A percentile compares a stretch with the other conserved stretches of the same genome.
Conservation (phyloP, 1,140 invertebrate genomes). For the Phocides pigmalion region DNA sequence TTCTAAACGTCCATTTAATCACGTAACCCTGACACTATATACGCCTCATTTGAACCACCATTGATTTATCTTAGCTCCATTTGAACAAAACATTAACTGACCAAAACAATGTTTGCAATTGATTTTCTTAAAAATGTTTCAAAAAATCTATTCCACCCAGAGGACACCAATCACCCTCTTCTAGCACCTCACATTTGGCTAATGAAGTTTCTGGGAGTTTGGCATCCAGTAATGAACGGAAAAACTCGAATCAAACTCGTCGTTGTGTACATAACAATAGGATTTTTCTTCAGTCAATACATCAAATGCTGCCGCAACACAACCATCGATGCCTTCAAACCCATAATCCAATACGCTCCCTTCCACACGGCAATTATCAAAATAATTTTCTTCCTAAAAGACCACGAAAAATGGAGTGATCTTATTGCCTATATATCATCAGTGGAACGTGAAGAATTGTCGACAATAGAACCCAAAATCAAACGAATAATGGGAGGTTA, state of each 20-base stretch:
- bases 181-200: slow-evolving; percentile 52
- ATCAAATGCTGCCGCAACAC: slow-evolving; percentile 49
- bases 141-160: slow-evolving; percentile 37
- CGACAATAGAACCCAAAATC: slow-evolving; percentile 31
- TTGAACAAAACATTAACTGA: not conserved
- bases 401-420: slow-evolving; percentile 48
- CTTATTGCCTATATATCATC: slow-evolving; percentile 49
- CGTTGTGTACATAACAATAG: slow-evolving; percentile 45
- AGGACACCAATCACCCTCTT: slow-evolving; percentile 48
- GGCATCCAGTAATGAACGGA: slow-evolving; percentile 43
- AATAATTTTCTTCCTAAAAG: slow-evolving; percentile 48
- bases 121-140: slow-evolving; percentile 2
- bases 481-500: slow-evolving; percentile 41
- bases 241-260: slow-evolving; percentile 42
- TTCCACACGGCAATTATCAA: slow-evolving; percentile 58
- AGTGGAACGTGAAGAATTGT: slow-evolving; percentile 44
- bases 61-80: not conserved
- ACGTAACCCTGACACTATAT: slow-evolving; percentile 2
- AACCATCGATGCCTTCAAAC: slow-evolving; percentile 38
- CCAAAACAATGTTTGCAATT: slow-evolving; percentile 1
- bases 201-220: slow-evolving; percentile 47
- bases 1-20: slow-evolving; percentile 17
- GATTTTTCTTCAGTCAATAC: slow-evolving; percentile 57
- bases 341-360: slow-evolving; percentile 56
- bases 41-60: slow-evolving; percentile 1